A percentile compares a stretch with the other conserved stretches of the same genome.
Evolutionary conservation across 2,797 vertebrate genomes (phyloP).

Genomic region (Peromyscus eremicus): DNA sequence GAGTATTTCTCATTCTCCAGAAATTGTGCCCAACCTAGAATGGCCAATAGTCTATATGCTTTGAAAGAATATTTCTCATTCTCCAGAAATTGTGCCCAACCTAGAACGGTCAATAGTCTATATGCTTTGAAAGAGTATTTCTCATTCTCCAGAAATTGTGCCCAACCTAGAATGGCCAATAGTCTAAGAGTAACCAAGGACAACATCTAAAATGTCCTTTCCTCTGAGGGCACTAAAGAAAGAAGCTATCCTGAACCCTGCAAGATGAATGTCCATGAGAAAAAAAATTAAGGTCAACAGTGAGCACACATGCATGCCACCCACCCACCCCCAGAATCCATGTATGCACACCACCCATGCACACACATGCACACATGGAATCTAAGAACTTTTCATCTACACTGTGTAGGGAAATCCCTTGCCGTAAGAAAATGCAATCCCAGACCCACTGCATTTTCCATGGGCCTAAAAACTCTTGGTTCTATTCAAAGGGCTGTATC

Average conservation of each 20-base stretch:
- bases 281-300: background rate
- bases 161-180: background rate
- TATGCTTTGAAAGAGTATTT: background rate
- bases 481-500: background rate
- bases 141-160: background rate
- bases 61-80: background rate
- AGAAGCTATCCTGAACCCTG: background rate
- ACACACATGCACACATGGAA: fast-evolving
- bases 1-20: background rate
- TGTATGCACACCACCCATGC: background rate
- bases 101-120: background rate
- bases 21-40: background rate
- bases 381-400: background rate
- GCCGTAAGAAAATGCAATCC: background rate
- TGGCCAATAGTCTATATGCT: too few relatives aligned
- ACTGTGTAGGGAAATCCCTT: background rate
- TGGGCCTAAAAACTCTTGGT: background rate
- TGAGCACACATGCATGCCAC: background rate
- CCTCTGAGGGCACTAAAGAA: background rate
- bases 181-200: background rate
- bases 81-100: background rate
- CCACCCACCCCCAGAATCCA: too few relatives aligned
- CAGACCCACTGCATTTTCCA: background rate
- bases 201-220: background rate
- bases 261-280: background rate